phyloP scores from a whole-genome alignment of 2,888 invertebrate species.

The Phengaris arion region DNA sequence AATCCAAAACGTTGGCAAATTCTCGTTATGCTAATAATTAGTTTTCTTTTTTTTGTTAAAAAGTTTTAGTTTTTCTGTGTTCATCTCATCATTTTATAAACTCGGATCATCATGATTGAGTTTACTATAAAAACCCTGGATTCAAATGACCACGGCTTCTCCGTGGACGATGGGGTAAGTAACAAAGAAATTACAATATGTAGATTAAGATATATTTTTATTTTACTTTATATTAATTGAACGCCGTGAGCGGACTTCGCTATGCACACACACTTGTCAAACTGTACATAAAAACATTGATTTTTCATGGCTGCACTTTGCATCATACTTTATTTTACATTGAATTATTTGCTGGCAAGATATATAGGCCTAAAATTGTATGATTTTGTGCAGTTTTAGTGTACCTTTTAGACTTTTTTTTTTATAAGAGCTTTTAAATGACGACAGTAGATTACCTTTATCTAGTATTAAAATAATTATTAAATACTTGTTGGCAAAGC shows the following conservation, averaged over 20 bases:
- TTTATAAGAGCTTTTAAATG: no score
- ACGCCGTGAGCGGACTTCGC: neutral
- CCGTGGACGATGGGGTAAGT: conserved; percentile 91
- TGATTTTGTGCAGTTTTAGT: no score
- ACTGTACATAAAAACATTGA: no score
- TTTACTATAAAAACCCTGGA: conserved; percentile 94
- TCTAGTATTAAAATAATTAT: no score
- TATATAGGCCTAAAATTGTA: no score
- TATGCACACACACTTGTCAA: no score
- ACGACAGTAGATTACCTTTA: no score
- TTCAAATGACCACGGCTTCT: conserved; percentile 90
- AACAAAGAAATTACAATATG: conserved; percentile 28
- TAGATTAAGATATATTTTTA: conserved; percentile 24
- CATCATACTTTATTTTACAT: no score
- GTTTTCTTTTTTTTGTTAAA: neutral
- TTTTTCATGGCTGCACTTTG: no score
- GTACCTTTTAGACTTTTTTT: no score
- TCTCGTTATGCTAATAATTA: conserved; percentile 12
- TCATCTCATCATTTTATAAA: neutral
- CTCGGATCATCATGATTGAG: conserved; percentile 81
- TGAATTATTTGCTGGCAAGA: no score
- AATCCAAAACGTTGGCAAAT: neutral
- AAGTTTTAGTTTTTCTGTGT: conserved; percentile 27
- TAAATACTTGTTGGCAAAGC: no score
- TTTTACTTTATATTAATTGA: conserved; percentile 1